Evolutionary conservation across 2,113 vertebrate species (phyloP).

Genomic region (Scolopax mira): DNA sequence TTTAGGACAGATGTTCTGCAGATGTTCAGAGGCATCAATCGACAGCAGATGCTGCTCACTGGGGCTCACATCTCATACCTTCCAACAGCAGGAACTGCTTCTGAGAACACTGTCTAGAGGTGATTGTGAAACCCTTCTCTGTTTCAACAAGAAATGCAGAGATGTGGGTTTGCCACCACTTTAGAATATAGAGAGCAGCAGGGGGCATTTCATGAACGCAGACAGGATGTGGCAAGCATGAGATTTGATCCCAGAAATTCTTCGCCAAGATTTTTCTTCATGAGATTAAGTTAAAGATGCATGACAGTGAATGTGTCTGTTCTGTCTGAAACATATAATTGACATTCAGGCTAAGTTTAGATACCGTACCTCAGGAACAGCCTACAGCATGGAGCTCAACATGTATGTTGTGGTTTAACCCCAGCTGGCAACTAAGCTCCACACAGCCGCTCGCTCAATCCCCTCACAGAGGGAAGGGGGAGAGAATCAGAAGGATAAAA

Average conservation of each 20-base stretch:
- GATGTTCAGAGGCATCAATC: not conserved
- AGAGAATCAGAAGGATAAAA: not conserved
- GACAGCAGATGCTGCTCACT: not conserved
- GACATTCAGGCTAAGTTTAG: not conserved
- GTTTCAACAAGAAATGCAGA: not conserved
- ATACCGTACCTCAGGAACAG: not conserved
- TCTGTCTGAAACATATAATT: not conserved
- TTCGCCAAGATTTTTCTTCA: not conserved
- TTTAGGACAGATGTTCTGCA: not conserved
- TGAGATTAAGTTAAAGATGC: not conserved
- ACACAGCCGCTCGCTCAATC: not conserved
- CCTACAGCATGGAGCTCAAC: not conserved
- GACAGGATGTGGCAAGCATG: not conserved
- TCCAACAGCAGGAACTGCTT: not conserved
- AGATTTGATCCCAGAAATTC: not conserved
- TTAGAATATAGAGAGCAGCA: not conserved
- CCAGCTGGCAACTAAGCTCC: not conserved
- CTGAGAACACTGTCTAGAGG: not conserved
- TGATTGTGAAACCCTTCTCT: not conserved
- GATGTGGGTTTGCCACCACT: not conserved
- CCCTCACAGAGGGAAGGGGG: not conserved
- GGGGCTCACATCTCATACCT: not conserved
- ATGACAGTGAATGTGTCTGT: not conserved
- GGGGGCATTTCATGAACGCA: not conserved
- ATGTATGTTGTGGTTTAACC: not conserved